Percentiles rank a stretch among this genome's conserved stretches.
phyloP scores from a whole-genome alignment of 2,888 invertebrate genomes.

The Cantharis rustica region DNA sequence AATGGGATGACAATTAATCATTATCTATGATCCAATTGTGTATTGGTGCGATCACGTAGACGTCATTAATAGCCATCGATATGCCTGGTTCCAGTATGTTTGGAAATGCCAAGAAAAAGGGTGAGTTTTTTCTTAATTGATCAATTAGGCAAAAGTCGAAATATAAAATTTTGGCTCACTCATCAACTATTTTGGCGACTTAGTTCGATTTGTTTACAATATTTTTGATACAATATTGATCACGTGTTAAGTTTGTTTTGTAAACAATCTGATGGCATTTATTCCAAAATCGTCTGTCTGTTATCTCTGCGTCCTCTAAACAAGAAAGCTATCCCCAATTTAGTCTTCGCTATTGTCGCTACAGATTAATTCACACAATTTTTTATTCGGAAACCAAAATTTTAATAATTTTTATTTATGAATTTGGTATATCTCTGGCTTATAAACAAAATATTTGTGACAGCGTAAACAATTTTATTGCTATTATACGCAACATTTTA shows the following conservation, averaged over 20 bases:
- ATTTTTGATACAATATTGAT: background rate
- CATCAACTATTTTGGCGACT: background rate
- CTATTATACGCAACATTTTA: background rate
- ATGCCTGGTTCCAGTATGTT: background rate
- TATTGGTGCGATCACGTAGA: background rate
- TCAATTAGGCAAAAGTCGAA: background rate
- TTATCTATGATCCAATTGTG: background rate
- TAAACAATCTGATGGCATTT: background rate
- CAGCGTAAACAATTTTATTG: background rate
- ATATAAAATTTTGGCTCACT: background rate
- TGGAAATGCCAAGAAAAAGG: background rate
- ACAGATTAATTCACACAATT: background rate
- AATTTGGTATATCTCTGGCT: background rate
- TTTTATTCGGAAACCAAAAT: background rate
- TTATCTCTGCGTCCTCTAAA: background rate
- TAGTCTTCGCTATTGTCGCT: background rate
- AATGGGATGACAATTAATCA: background rate
- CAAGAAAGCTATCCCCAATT: background rate
- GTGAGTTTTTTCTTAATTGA: background rate
- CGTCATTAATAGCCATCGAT: background rate
- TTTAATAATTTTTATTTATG: background rate
- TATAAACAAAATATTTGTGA: background rate
- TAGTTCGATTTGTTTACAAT: background rate
- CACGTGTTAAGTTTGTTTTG: background rate
- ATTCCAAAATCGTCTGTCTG: background rate